Evolutionary conservation across 2,888 invertebrate species (phyloP), one percentile per base, ranked within the genome.

Genomic region (Julus scandinavius): DNA sequence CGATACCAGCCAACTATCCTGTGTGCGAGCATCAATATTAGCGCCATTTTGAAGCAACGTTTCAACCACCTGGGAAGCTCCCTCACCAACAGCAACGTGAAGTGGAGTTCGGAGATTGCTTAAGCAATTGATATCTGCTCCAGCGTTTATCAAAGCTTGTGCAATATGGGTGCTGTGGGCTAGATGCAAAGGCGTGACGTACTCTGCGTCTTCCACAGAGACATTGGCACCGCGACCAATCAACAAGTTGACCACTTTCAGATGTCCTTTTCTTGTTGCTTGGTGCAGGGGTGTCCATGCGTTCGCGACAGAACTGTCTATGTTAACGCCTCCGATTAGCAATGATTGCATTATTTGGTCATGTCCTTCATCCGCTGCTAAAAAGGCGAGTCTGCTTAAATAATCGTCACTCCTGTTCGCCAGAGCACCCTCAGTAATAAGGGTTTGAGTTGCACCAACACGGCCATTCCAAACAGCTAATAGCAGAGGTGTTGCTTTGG

Each of bases 71-170:
- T 41, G n/a, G 20, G 13, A 45, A 15, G 41, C 7, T 1, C 85
- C 85, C 7, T 45, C 3, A 29, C 2, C 15, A 20, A 17, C 58
- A 58, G 87, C 50, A 9, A 87, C 9, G 15, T 87, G 58, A 7
- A 87, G 58, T 4, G 87, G 54, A 7, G 58, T 87, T 49, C 29
- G 29, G 4, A 29, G 2, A 11, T 58, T 29, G n/a, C 50, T 40
- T 50, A 41, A n/a, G 50, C 50, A 50, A 11, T 87, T 58, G 1
- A 87, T 17, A 7, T 87, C 58, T 3, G 87, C 87, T n/a, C 87
- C 87, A 17, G 7, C 13, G 29, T 87, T 38, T 38, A 87, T 54
- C 38, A 87, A 58, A 0, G 29, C 11, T 15, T 87, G 9, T 7
- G 54, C 87, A 40, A 87, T 40, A 7, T 2, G 20, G n/a, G 50